phyloP scores from a whole-genome alignment of 1,140 invertebrate genomes.

The Heliconius nattereri region DNA sequence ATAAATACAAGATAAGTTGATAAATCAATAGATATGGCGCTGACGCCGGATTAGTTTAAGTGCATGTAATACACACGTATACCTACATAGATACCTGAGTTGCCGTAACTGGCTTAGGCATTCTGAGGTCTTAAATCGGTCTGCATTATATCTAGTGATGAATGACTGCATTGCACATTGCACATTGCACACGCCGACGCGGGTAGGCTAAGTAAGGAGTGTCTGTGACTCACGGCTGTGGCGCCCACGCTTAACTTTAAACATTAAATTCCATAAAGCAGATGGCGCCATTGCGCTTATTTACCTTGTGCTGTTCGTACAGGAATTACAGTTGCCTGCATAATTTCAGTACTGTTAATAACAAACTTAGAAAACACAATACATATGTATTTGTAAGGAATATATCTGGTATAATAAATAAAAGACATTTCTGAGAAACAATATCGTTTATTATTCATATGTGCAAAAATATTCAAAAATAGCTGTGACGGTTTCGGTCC shows the following conservation, averaged over 20 bases:
- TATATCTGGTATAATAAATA: background rate
- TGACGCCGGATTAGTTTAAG: conserved; percentile 32
- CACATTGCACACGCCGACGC: conserved; percentile 47
- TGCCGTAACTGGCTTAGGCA: conserved; percentile 17
- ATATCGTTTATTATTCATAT: background rate
- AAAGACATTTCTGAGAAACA: background rate
- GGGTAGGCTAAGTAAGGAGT: conserved; percentile 62
- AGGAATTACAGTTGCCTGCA: conserved; percentile 2
- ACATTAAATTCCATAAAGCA: conserved; percentile 54
- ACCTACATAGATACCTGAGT: background rate
- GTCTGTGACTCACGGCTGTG: conserved; percentile 59
- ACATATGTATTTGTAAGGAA: background rate
- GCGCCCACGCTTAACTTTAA: conserved; percentile 63
- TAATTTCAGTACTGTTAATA: background rate
- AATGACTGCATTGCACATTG: conserved; percentile 41
- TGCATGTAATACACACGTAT: conserved; percentile 11
- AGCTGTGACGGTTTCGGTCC: conserved; percentile 20
- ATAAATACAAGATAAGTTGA: conserved; percentile 28
- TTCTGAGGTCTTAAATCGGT: conserved; percentile 25
- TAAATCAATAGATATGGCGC: conserved; percentile 29
- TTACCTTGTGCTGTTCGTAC: conserved; percentile 22
- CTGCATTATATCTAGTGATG: conserved; percentile 37
- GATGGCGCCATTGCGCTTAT: conserved; percentile 53
- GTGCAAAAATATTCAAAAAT: conserved; percentile 8
- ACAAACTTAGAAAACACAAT: background rate